Evolutionary conservation across 2,113 vertebrate species (phyloP), one percentile per base, ranked within the genome.

Genomic region (Forbesichthys agassizii): DNA sequence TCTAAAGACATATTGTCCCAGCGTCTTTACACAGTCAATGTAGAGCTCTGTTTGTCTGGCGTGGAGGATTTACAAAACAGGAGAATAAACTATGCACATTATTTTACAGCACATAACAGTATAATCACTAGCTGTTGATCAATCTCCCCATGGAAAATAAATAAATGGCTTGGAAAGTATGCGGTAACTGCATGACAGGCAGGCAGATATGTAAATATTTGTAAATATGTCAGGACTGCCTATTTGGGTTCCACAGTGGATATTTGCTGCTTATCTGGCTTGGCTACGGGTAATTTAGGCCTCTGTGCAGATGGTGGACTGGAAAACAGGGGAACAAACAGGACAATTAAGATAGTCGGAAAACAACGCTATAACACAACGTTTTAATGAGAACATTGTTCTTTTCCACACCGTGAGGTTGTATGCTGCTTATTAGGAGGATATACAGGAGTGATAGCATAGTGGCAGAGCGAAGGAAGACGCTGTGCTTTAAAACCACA

Each of bases 211-310:
- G 52, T 49, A 56, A 70, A 63, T 63, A 65, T 69, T 53, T 49
- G 65, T 79, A 73, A 71, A 79, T 62, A 77, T 48, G 69, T 27
- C 47, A 14, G 48, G 33, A 16, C 42, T 48, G 66, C 10, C 36
- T 49, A 33, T 72, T 27, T 77, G 51, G 66, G 71, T 77, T 71
- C 33, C 51, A 52, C 12, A 11, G 48, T 0, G 63, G 51, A 47
- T 74, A 27, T 27, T 68, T 59, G 54, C 20, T 61, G 77, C 65
- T 66, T 61, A 48, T 73, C 68, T n/a, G 58, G 12, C 71, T 86
- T 86, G 69, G 81, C 76, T 71, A 64, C 68, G 68, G 53, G 11
- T 61, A 65, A 52, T 67, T 62, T 70, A 47, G n/a, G 36, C 3
- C 54, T 7, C 69, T 11, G 13, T 51, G 49, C 11, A 71, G 80